Evolutionary conservation across 2,797 vertebrate species (phyloP).

Genomic region (Zalophus californianus): DNA sequence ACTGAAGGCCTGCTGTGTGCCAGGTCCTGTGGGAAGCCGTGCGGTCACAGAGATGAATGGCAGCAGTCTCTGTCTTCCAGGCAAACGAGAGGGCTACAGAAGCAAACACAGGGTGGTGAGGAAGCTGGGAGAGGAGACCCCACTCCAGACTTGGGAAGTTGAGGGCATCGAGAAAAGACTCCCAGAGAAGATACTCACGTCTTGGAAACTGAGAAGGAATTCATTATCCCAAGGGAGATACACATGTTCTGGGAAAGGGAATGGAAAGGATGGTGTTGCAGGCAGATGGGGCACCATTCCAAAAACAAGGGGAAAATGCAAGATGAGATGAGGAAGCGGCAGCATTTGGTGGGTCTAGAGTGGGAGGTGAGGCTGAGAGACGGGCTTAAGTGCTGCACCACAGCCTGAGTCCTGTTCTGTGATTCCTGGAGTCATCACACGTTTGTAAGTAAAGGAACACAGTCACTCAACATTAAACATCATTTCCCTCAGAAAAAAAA

Average conservation of each 20-base stretch:
- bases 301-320: not conserved
- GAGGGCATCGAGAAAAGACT: not conserved
- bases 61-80: not conserved
- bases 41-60: not conserved
- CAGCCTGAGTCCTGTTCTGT: not conserved
- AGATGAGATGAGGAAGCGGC: not conserved
- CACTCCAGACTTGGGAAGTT: not conserved
- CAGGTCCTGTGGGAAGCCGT: not conserved
- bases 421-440: not conserved
- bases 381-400: fast-evolving
- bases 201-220: not conserved
- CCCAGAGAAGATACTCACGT: not conserved
- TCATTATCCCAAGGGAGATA: not conserved
- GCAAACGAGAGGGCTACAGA: not conserved
- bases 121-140: not conserved
- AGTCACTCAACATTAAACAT: not conserved
- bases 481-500: not conserved
- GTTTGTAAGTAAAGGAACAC: not conserved
- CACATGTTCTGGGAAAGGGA: not conserved
- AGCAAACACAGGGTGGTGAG: not conserved
- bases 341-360: not conserved
- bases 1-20: not conserved
- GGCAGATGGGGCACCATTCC: too few species aligned
- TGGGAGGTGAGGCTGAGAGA: not conserved
- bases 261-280: not conserved